Evolutionary conservation across 2,888 invertebrate genomes (phyloP).

Genomic region (Orchesellides sinensis): DNA sequence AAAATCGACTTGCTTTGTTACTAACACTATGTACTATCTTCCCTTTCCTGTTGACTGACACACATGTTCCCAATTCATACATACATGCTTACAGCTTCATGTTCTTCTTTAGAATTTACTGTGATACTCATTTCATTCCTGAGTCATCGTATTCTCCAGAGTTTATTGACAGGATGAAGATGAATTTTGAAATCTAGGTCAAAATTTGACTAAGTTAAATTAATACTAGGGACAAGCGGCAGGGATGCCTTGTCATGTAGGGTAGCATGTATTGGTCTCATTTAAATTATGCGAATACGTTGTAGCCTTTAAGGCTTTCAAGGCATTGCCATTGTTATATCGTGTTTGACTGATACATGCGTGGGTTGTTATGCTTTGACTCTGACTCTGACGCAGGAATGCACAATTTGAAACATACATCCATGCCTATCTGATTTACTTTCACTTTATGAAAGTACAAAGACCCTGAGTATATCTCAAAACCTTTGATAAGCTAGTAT

Average conservation of each 20-base stretch:
- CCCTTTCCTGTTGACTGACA: conserved; percentile 30
- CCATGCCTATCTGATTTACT: too few relatives aligned
- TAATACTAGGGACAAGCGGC: conserved; percentile 58
- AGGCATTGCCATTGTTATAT: too few relatives aligned
- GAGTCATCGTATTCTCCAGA: conserved; percentile 56
- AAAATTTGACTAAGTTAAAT: conserved; percentile 64
- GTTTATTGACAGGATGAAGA: conserved; percentile 65
- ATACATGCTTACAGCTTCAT: not conserved
- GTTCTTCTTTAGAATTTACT: conserved; percentile 41
- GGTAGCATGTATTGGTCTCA: too few relatives aligned
- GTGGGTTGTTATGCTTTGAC: conserved; percentile 45
- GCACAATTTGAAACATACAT: too few relatives aligned
- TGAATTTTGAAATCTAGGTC: conserved; percentile 66
- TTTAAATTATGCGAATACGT: too few relatives aligned
- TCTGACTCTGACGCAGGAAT: conserved; percentile 47
- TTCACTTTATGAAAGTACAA: too few relatives aligned
- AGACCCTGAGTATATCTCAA: too few relatives aligned
- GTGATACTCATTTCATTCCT: conserved; percentile 59
- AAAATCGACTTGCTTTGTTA: conserved; percentile 39
- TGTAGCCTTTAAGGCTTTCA: too few relatives aligned
- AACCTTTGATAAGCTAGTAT: not conserved
- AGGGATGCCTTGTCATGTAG: too few relatives aligned
- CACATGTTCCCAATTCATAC: conserved; percentile 34
- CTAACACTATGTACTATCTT: conserved; percentile 1
- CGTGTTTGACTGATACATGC: conserved; percentile 47